Base-by-base conservation (phyloP, 2,113 vertebrate genomes). In the Heterochromis multidens region DNA sequence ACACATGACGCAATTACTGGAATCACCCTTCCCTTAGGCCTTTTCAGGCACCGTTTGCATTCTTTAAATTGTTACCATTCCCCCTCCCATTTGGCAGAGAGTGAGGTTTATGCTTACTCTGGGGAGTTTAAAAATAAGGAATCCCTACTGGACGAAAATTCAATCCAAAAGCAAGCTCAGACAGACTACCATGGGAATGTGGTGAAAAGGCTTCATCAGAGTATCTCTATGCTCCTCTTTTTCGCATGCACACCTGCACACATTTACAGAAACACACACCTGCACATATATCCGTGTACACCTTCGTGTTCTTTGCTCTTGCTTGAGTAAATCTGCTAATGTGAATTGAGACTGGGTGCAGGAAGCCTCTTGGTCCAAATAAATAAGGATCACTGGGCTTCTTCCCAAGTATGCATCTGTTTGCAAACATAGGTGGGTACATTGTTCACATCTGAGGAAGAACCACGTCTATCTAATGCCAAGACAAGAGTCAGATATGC, bases 1-100 rank as follows among this genome's bases (percentile, higher is more conserved):
- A 59, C 35, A 23, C 62, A 82, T 76, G 79, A 86, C 9, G 2
- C 56, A 37, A 59, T 43, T 16, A 0, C 10, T n/a, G 54, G 72
- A 58, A 76, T 79, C 81, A 83, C 87, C 87, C 85, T 82, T 33
- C 72, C 90, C 74, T 62, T 1, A 14, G 61, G 89, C 70, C 13
- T 77, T 84, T 87, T 87, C 87, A 49, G 67, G 25, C 58, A 92
- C 85, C 88, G 90, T 88, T 70, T 16, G 72, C 88, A 92, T 95
- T 93, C 90, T 77, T 86, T 27, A 79, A 56, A 88, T 87, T 82
- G 81, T 74, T 77, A 81, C 13, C 35, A n/a, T 27, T n/a, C 63
- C 83, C 83, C 77, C 65, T 60, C 59, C 87, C 63, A 33, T 58
- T 7, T 65, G 54, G 61, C 23, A 1, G n/a, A 54, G 63, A 63